Base-by-base conservation (phyloP, 2,888 invertebrate genomes). In the Synergus itoensis region DNA sequence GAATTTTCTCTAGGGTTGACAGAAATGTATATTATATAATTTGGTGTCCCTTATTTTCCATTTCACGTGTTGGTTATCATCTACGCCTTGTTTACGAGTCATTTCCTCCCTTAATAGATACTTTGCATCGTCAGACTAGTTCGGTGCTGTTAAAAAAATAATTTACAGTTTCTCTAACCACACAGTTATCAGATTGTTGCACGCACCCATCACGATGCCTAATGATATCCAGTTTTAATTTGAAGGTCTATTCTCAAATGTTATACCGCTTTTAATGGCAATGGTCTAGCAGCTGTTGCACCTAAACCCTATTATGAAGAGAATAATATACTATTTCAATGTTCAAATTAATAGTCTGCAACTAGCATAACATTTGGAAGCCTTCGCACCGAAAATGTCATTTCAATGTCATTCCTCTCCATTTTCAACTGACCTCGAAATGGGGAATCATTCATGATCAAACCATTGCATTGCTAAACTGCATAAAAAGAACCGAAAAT, bases 91-190 rank as follows among this genome's bases (percentile, higher is more conserved):
- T 43, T 65, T 41, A 65, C 65, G 41, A 65, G 40, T 65, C 43
- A 41, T 65, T 73, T 53, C 53, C 69, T 53, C 36, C 36, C 69
- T 48, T 53, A 73, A 48, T 73, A 48, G 36, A 53, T 73, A 73
- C 48, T 73, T 36, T 73, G 48, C 53, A 73, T 73, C n/a, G 67
- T 67, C 18, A 45, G 43, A 43, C 43, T 45, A 21, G 18, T 36
- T 5, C 48, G 45, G 14, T 48, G 48, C n/a, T 1, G 9, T 28
- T 73, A 53, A 73, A 73, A 73, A 53, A 73, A 53, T 73, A 73
- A 73, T 73, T 53, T 73, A 73, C 69, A 73, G 48, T 73, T 48
- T 73, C 69, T 73, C 48, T 73, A 53, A 53, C 69, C 69, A 73
- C 48, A 73, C 14, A 73, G 69, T 73, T 73, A 73, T 73, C 48